These are phyloP conservation scores for Lepidotrigona ventralis DNA, from an alignment of 1,140 invertebrate genomes.

Conservation along the genomic window DNA sequence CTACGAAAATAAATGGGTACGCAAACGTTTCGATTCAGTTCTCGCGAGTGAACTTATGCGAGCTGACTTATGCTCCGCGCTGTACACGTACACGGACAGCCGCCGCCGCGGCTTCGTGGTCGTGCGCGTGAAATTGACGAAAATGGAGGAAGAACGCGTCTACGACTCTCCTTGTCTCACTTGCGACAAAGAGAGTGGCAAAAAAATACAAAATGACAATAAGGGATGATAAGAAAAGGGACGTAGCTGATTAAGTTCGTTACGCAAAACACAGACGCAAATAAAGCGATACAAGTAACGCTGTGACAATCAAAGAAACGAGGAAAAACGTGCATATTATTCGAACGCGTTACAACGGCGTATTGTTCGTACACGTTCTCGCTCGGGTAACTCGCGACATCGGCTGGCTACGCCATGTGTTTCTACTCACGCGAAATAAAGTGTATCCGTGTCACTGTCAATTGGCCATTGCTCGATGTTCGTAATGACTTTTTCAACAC, in stretches of 20 bases:
- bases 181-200: fast-evolving
- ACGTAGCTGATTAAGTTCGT: neutral
- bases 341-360: too few species aligned
- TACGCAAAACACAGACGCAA: neutral
- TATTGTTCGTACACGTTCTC: too few species aligned
- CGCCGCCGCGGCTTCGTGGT: neutral
- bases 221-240: neutral
- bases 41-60: slow-evolving; percentile 10
- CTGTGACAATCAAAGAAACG: too few species aligned
- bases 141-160: neutral
- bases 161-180: fast-evolving
- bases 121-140: neutral
- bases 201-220: neutral
- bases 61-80: neutral
- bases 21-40: slow-evolving; percentile 45
- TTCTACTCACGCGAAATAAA: neutral
- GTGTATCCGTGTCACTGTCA: slow-evolving; percentile 10
- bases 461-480: slow-evolving; percentile 30
- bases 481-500: slow-evolving; percentile 11
- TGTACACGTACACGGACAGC: neutral
- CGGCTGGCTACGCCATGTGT: neutral
- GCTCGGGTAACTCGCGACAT: neutral
- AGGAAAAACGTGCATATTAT: neutral
- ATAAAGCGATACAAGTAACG: neutral
- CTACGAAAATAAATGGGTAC: slow-evolving; percentile 47